A percentile compares a stretch with the other conserved stretches of the same genome.
Evolutionary conservation across 1,140 invertebrate genomes (phyloP).

Genomic region (Delia radicum): DNA sequence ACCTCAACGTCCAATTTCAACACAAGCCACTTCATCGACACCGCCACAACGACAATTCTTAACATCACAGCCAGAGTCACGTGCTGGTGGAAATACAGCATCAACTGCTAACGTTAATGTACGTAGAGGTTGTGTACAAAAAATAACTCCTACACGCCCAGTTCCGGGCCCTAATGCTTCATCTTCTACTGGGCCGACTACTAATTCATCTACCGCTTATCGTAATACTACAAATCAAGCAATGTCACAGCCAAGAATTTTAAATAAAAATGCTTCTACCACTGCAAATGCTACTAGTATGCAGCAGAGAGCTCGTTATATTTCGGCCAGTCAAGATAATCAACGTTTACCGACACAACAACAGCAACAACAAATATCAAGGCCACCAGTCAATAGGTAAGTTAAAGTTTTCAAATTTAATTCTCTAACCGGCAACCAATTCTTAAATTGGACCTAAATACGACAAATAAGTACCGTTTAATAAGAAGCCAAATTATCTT

Average conservation of each 20-base stretch:
- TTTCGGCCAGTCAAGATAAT: not conserved
- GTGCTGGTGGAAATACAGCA: too few relatives aligned
- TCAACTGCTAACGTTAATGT: constrained; percentile 14
- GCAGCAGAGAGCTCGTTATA: not conserved
- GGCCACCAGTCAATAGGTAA: not conserved
- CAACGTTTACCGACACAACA: constrained; percentile 27
- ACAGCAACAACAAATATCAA: constrained; percentile 11
- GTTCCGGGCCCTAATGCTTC: not conserved
- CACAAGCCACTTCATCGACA: not conserved
- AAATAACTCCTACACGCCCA: constrained; percentile 49
- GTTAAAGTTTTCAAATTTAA: not conserved
- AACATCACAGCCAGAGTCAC: not conserved
- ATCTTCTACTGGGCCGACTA: not conserved
- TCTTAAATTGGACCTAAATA: too few relatives aligned
- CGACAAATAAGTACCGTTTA: too few relatives aligned
- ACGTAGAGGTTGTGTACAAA: constrained; percentile 47
- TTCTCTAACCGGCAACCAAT: too few relatives aligned
- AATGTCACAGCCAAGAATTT: constrained; percentile 4
- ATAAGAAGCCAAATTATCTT: too few relatives aligned
- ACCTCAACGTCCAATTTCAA: not conserved
- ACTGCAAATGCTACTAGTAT: not conserved
- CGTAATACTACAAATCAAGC: constrained; percentile 17
- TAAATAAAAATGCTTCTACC: constrained; percentile 26
- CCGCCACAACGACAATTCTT: constrained; percentile 10
- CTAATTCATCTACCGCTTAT: not conserved